Evolutionary conservation across 2,888 invertebrate species (phyloP).

Genomic region (Nemurella pictetii): DNA sequence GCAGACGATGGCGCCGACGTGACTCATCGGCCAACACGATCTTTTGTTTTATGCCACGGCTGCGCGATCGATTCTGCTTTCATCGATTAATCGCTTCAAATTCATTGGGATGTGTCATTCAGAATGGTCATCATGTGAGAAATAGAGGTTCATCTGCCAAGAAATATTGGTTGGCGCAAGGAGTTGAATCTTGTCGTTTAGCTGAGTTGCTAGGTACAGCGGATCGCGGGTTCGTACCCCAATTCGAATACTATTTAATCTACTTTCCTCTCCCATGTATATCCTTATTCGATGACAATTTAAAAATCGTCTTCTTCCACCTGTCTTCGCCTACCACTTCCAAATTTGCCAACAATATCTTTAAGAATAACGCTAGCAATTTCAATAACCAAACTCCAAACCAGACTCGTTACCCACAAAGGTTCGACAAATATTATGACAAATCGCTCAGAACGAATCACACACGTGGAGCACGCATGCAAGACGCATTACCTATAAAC

Average conservation of each 20-base stretch:
- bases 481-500: background rate
- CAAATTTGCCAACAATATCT: no score
- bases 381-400: background rate
- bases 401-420: background rate
- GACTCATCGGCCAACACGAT: background rate
- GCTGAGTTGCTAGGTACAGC: no score
- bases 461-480: background rate
- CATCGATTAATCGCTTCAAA: background rate
- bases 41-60: background rate
- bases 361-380: background rate
- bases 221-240: no score
- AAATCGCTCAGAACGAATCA: background rate
- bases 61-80: background rate
- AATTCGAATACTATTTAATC: no score
- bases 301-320: no score
- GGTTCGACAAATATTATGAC: background rate
- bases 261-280: no score
- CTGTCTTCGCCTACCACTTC: no score
- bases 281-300: no score
- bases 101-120: background rate
- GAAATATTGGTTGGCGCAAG: background rate
- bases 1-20: background rate
- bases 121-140: background rate
- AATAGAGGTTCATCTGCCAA: no score
- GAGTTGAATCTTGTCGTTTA: background rate